phyloP scores from a whole-genome alignment of 2,113 vertebrate genomes.

The Eleginops maclovinus region DNA sequence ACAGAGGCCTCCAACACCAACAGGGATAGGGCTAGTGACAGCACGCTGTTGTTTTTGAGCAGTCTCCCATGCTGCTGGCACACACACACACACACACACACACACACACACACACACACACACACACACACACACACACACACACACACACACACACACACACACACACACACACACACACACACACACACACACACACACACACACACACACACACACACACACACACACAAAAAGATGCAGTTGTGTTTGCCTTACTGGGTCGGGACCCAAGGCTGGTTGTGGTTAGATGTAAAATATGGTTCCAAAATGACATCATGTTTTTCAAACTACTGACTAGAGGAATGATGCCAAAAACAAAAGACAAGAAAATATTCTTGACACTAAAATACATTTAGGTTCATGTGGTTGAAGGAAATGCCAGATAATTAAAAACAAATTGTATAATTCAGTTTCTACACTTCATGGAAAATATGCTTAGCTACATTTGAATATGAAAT shows the following conservation, averaged over 20 bases:
- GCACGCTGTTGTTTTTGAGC: slow-evolving; percentile 71
- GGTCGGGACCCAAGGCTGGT: slow-evolving; percentile 42
- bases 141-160: slow-evolving; percentile 9
- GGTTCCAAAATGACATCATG: slow-evolving; percentile 52
- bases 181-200: slow-evolving; percentile 21
- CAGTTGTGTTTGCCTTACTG: slow-evolving; percentile 46
- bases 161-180: background rate
- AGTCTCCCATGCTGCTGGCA: slow-evolving; percentile 66
- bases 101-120: slow-evolving; percentile 38
- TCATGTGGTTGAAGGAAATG: background rate
- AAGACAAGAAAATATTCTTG: background rate
- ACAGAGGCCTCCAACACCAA: slow-evolving; percentile 73
- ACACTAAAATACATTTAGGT: background rate
- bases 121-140: slow-evolving; percentile 12
- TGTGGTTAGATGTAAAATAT: slow-evolving; percentile 58
- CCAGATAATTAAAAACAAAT: background rate
- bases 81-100: slow-evolving; percentile 37
- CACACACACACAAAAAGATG: slow-evolving; percentile 20
- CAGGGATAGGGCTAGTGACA: slow-evolving; percentile 63
- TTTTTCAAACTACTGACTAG: slow-evolving; percentile 53
- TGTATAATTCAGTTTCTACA: slow-evolving; percentile 18
- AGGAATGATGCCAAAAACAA: slow-evolving; percentile 30
- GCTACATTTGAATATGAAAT: slow-evolving; percentile 17
- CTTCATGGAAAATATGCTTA: slow-evolving; percentile 42
- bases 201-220: slow-evolving; percentile 4